phyloP scores from a whole-genome alignment of 1,140 invertebrate species.

The Calliopsis andreniformis region DNA sequence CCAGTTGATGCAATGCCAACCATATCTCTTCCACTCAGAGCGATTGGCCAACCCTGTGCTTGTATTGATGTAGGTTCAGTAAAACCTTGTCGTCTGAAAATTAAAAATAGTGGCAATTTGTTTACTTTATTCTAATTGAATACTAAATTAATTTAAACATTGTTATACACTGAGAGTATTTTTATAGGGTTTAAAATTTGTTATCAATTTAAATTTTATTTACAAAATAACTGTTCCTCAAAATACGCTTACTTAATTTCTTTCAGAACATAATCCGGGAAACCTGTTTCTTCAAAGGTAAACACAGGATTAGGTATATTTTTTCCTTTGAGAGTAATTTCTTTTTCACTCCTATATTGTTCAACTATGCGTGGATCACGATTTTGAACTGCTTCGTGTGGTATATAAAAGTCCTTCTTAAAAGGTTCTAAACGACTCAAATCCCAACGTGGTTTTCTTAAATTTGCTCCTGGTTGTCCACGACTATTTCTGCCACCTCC shows the following conservation, averaged over 20 bases:
- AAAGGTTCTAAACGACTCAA: conserved; percentile 90
- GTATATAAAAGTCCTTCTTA: conserved; percentile 96
- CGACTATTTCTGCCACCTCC: conserved; percentile 83
- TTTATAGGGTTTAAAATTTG: too few relatives aligned
- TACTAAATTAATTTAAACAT: background rate
- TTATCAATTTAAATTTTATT: too few relatives aligned
- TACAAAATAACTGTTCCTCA: background rate
- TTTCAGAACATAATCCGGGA: conserved; percentile 90
- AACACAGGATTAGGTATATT: conserved; percentile 91
- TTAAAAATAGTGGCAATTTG: background rate
- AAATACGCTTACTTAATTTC: conserved; percentile 82
- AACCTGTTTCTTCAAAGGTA: conserved; percentile 91
- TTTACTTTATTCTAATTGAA: conserved; percentile 16
- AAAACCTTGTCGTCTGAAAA: conserved; percentile 89
- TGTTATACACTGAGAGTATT: too few relatives aligned
- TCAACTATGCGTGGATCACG: conserved; percentile 88
- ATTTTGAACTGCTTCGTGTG: conserved; percentile 87
- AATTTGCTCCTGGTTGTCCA: conserved; percentile 85
- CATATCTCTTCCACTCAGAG: conserved; percentile 94
- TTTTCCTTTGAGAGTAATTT: conserved; percentile 91
- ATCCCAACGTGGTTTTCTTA: conserved; percentile 93
- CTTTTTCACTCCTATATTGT: conserved; percentile 87
- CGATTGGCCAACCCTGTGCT: conserved; percentile 96
- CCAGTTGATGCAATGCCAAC: conserved; percentile 98
- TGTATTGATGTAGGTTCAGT: conserved; percentile 94